These are phyloP conservation scores for Miichthys miiuy DNA, from an alignment of 2,797 vertebrate species.

Conservation along the genomic window DNA sequence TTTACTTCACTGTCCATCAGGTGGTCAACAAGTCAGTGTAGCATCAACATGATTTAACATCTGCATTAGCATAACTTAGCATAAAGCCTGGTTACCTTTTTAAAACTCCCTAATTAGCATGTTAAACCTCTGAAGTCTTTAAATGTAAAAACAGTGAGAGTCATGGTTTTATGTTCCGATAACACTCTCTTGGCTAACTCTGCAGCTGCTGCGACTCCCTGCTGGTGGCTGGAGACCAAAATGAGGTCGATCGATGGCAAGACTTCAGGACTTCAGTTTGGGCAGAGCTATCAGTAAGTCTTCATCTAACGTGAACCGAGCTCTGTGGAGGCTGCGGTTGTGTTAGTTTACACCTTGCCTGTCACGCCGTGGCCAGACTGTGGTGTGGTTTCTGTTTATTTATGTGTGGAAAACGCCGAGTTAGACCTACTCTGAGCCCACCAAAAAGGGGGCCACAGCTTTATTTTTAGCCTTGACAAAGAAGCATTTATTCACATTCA, in stretches of 20 bases:
- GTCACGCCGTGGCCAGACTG: conserved; percentile 37
- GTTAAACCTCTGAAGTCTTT: too few species aligned
- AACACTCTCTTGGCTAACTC: background rate
- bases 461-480: conserved; percentile 76
- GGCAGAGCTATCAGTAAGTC: conserved; percentile 6
- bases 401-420: conserved; percentile 59
- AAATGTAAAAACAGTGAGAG: too few species aligned
- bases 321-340: conserved; percentile 34
- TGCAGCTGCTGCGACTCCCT: background rate
- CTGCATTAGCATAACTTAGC: background rate
- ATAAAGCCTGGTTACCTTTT: background rate
- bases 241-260: background rate
- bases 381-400: conserved; percentile 73
- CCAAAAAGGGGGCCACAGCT: conserved; percentile 47
- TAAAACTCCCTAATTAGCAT: background rate
- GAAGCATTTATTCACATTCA: conserved; percentile 42
- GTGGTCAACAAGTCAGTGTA: too few species aligned
- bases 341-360: conserved; percentile 65
- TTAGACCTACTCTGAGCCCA: conserved; percentile 62
- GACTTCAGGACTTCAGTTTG: background rate
- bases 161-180: background rate
- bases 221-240: background rate
- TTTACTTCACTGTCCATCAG: too few species aligned
- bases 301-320: conserved; percentile 20
- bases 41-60: too few species aligned